Conservation (phyloP, 2,888 invertebrate species). For the Hermaeophaga mercurialis region DNA sequence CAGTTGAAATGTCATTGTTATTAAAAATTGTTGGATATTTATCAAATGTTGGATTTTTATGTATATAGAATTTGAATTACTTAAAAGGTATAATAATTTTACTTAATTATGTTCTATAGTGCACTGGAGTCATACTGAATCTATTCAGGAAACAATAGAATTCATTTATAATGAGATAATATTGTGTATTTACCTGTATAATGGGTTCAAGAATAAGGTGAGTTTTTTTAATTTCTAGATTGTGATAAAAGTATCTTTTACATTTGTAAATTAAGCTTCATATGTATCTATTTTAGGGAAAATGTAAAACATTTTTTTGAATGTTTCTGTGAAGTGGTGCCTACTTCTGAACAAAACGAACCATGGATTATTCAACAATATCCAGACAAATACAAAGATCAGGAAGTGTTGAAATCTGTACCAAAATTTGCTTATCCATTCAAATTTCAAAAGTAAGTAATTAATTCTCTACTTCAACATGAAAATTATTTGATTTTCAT, state of each 20-base stretch:
- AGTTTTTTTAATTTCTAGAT: slow-evolving; percentile 38
- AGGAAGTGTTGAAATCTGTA: slow-evolving; percentile 83
- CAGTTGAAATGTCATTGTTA: background rate
- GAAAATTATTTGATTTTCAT: no score
- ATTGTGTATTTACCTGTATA: slow-evolving; percentile 33
- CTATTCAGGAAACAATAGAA: background rate
- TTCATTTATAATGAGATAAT: slow-evolving; percentile 12
- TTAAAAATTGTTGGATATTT: no score
- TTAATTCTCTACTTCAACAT: no score
- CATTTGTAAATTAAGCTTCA: no score
- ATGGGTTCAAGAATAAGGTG: slow-evolving; percentile 63
- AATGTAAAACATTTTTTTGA: slow-evolving; percentile 81
- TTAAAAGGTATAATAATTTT: no score
- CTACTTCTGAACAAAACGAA: slow-evolving; percentile 66
- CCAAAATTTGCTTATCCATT: slow-evolving; percentile 93
- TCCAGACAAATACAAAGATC: slow-evolving; percentile 82
- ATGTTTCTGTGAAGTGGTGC: slow-evolving; percentile 81
- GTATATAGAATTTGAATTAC: slow-evolving; percentile 20
- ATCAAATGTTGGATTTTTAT: slow-evolving; percentile 13
- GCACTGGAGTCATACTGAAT: no score
- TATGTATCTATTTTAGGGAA: slow-evolving; percentile 63
- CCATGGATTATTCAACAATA: slow-evolving; percentile 83
- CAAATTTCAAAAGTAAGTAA: slow-evolving; percentile 70
- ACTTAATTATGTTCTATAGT: no score
- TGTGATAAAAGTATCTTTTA: no score